Evolutionary conservation across 1,140 invertebrate species (phyloP).

Genomic region (Steinernema feltiae): DNA sequence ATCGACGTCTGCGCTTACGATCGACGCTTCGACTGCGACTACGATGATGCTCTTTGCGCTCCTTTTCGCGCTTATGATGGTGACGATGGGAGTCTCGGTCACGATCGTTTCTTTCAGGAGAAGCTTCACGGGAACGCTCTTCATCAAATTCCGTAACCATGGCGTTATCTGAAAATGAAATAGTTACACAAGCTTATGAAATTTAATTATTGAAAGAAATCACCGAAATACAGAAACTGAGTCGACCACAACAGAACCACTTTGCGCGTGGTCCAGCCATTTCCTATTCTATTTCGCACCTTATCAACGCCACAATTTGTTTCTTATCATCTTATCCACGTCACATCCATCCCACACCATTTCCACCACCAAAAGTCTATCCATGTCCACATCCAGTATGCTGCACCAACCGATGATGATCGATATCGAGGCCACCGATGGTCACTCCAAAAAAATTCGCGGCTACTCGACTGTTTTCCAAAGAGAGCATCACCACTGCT

Average conservation of each 20-base stretch:
- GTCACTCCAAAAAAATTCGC: not conserved
- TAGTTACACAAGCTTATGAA: not conserved
- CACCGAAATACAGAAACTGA: constrained; percentile 2
- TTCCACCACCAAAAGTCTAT: constrained; percentile 3
- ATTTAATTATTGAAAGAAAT: not conserved
- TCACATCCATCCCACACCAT: constrained; percentile 4
- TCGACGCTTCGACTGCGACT: not conserved
- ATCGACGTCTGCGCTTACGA: not conserved
- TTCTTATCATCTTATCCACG: not conserved
- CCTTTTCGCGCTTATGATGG: constrained; percentile 16
- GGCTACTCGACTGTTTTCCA: too few species aligned
- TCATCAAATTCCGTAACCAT: constrained; percentile 30
- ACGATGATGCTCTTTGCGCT: not conserved
- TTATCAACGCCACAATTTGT: not conserved
- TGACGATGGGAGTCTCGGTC: constrained; percentile 27
- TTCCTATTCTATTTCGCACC: not conserved
- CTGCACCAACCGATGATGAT: not conserved
- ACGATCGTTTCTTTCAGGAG: constrained; percentile 28
- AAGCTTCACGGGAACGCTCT: constrained; percentile 39
- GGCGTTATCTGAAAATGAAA: constrained; percentile 19
- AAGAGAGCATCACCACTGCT: too few species aligned
- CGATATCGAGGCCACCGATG: not conserved
- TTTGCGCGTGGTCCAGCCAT: not conserved
- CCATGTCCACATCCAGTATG: not conserved
- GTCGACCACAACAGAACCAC: not conserved